Base-by-base conservation (phyloP, 2,113 vertebrate species). In the Numenius arquata region DNA sequence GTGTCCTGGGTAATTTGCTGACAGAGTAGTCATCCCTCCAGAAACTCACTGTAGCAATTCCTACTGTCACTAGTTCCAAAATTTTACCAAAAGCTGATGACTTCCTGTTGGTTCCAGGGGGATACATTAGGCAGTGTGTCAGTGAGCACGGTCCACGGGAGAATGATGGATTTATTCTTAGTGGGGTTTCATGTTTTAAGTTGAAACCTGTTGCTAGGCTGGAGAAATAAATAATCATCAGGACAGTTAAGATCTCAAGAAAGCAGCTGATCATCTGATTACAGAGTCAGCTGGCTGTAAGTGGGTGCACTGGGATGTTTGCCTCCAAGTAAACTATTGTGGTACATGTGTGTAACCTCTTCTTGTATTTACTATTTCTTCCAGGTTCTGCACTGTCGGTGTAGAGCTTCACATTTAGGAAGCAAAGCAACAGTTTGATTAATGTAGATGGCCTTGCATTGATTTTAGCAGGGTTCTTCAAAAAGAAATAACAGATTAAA, bases 181-280 rank as follows among this genome's bases (percentile, higher is more conserved):
- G 30, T 55, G 61, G 41, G 23, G 53, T 81, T 93, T 95, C 25
- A 38, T 86, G 68, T 83, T 95, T 89, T 89, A 78, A 58, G 76
- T 58, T 67, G 84, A 70, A 96, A 84, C 68, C 68, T 89, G 73
- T 96, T 91, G 80, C 80, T 89, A 78, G 78, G 58, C 58, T 93
- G 75, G 82, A 90, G 82, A 91, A 93, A 87, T 89, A 95, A 92
- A 94, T 84, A 93, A 65, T 89, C 81, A 43, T 40, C 73, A 65
- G 58, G 55, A 77, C 34, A 88, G 56, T 48, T 71, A 91, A 70
- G 73, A 76, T 65, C 53, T 89, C 66, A 68, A 47, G 78, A 45
- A 88, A 79, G 70, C 45, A 79, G 52, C 71, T 53, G 74, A 68
- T 91, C 53, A 27, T 61, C 62, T 82, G 74, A 50, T 85, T 63